Evolutionary conservation across 2,797 vertebrate species (phyloP).

Genomic region (Protonibea diacanthus): DNA sequence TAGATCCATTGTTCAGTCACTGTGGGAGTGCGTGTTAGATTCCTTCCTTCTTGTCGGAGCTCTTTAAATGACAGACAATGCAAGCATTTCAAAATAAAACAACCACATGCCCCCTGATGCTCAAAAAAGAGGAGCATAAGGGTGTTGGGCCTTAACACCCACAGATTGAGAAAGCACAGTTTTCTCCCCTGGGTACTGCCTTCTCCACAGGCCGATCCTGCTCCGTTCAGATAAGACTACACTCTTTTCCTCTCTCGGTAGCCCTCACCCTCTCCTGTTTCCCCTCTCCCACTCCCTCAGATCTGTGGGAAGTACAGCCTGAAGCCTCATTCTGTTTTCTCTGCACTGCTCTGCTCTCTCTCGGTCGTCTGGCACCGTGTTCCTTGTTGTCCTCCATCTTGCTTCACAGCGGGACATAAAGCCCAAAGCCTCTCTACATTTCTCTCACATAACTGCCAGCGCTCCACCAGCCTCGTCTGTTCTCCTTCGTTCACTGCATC

Average conservation of each 20-base stretch:
- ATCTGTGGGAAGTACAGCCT: conserved; percentile 65
- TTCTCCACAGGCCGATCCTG: conserved; percentile 60
- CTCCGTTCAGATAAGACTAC: conserved; percentile 68
- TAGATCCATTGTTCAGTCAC: no score
- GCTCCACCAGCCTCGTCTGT: conserved; percentile 35
- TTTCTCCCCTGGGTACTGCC: conserved; percentile 51
- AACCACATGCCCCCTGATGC: background rate
- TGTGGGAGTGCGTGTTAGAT: no score
- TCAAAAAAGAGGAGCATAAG: background rate
- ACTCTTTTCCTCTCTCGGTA: conserved; percentile 17
- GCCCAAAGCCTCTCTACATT: conserved; percentile 62
- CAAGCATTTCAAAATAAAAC: conserved; percentile 20
- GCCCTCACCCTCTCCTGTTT: conserved; percentile 20
- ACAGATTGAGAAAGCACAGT: conserved; percentile 42
- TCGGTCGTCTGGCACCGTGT: conserved; percentile 53
- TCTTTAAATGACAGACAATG: background rate
- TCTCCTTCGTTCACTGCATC: conserved; percentile 41
- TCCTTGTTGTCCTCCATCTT: conserved; percentile 75
- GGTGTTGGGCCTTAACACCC: conserved; percentile 33
- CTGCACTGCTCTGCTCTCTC: conserved; percentile 54
- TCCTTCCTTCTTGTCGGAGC: background rate
- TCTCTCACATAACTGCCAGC: conserved; percentile 40
- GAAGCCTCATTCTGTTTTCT: conserved; percentile 66
- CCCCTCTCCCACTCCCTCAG: conserved; percentile 39
- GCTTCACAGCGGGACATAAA: conserved; percentile 68